These are phyloP conservation scores for Hypanus sabinus DNA, from an alignment of 2,113 vertebrate genomes.

Conservation along the genomic window DNA sequence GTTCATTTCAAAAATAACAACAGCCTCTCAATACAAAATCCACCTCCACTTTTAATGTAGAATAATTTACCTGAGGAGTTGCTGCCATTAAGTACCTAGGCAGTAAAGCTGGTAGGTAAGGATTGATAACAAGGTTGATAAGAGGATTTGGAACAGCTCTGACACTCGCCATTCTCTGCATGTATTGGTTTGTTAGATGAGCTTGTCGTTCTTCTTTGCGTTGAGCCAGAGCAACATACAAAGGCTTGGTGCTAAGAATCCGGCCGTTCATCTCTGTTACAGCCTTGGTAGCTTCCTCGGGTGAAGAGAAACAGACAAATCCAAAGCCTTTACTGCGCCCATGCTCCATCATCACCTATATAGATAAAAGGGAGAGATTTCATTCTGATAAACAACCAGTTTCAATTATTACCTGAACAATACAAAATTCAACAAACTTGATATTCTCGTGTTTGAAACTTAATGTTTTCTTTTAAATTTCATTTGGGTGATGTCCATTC, in stretches of 20 bases:
- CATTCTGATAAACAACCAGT: background rate
- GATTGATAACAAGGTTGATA: conserved; percentile 79
- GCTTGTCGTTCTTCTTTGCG: conserved; percentile 95
- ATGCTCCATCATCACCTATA: conserved; percentile 97
- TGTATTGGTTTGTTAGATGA: conserved; percentile 96
- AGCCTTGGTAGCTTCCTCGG: conserved; percentile 97
- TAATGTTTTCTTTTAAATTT: background rate
- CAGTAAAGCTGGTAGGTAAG: conserved; percentile 89
- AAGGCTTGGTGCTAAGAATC: conserved; percentile 93
- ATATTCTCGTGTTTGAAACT: background rate
- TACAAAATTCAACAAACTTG: background rate
- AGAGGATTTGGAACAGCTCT: conserved; percentile 93
- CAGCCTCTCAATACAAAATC: background rate
- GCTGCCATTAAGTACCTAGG: conserved; percentile 98
- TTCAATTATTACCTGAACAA: background rate
- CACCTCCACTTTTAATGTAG: background rate
- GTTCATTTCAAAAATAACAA: background rate
- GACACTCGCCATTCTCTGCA: conserved; percentile 98
- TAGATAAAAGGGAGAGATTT: conserved; percentile 8
- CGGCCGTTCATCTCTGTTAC: conserved; percentile 98
- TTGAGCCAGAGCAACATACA: conserved; percentile 94
- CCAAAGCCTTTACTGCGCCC: conserved; percentile 97
- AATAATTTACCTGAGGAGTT: conserved; percentile 77
- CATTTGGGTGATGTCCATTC: no score
- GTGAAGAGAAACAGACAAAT: conserved; percentile 97